A percentile compares a stretch with the other conserved stretches of the same genome.
Evolutionary conservation across 2,888 invertebrate genomes (phyloP).

Genomic region (Calliopum simillimum): DNA sequence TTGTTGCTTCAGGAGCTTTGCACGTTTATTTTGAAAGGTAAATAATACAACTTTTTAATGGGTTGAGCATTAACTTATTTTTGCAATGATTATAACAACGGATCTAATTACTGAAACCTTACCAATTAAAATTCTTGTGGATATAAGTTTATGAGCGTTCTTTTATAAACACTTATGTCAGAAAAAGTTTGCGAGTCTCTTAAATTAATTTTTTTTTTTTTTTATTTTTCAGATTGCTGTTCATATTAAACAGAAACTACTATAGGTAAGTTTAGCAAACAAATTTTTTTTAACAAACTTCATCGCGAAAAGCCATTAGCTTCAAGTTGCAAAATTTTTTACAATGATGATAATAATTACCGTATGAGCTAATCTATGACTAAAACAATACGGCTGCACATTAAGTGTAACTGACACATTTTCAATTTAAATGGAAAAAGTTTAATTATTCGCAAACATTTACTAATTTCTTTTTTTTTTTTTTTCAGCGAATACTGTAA

Average conservation of each 20-base stretch:
- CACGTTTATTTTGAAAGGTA: background rate
- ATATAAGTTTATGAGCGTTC: background rate
- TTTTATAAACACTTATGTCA: background rate
- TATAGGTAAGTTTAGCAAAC: too few species aligned
- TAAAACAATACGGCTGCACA: constrained; percentile 48
- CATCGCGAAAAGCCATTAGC: too few species aligned
- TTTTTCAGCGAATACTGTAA: background rate
- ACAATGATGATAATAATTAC: constrained; percentile 53
- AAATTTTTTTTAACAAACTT: too few species aligned
- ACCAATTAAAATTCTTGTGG: constrained; percentile 29
- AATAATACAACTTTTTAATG: too few species aligned
- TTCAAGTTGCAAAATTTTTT: too few species aligned
- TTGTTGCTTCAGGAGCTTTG: too few species aligned
- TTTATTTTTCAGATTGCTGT: background rate
- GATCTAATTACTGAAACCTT: constrained; percentile 54
- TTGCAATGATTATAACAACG: constrained; percentile 49
- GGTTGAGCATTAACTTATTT: too few species aligned
- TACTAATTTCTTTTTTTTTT: background rate
- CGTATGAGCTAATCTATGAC: constrained; percentile 51
- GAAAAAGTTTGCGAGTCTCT: background rate
- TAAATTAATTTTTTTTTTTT: constrained; percentile 8
- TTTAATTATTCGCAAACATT: background rate
- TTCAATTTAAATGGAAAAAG: background rate
- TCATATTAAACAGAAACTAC: too few species aligned
- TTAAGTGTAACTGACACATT: constrained; percentile 44